A percentile compares a stretch with the other conserved stretches of the same genome.
These are phyloP conservation scores for Clarias fuscus DNA, from an alignment of 2,797 vertebrate species.

Conservation along the genomic window DNA sequence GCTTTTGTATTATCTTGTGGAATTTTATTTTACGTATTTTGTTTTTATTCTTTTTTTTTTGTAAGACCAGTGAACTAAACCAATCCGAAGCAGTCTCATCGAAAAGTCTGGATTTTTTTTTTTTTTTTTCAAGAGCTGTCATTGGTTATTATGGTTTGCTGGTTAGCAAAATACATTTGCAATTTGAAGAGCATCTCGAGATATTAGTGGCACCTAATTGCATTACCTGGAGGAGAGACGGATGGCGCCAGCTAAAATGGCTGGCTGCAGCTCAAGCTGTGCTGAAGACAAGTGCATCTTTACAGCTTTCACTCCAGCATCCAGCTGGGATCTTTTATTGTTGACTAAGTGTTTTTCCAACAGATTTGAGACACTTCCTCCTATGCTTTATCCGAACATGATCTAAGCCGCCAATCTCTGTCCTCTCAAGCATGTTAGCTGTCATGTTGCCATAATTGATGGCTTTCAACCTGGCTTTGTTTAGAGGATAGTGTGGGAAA, in stretches of 20 bases:
- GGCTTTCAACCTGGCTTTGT: constrained; percentile 26
- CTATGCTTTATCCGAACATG: constrained; percentile 43
- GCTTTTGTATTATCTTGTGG: constrained; percentile 59
- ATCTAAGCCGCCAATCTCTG: constrained; percentile 27
- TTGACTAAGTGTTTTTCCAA: constrained; percentile 82
- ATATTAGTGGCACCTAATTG: constrained; percentile 86
- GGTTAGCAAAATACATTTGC: constrained; percentile 82
- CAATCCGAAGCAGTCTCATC: constrained; percentile 68
- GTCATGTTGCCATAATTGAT: constrained; percentile 26
- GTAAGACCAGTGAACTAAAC: constrained; percentile 67
- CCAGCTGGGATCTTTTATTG: constrained; percentile 77
- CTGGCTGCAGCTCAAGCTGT: constrained; percentile 74
- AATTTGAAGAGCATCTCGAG: constrained; percentile 82
- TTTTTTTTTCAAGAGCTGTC: constrained; percentile 70
- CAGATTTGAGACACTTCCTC: constrained; percentile 68
- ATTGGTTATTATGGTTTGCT: constrained; percentile 78
- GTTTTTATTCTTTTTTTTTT: not conserved
- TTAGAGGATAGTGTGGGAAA: not conserved
- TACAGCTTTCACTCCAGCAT: constrained; percentile 78
- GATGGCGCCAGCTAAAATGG: constrained; percentile 82
- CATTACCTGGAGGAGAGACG: constrained; percentile 84
- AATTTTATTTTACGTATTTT: constrained; percentile 18
- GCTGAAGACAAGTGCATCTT: constrained; percentile 80
- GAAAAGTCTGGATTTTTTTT: constrained; percentile 57
- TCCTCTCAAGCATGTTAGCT: constrained; percentile 41